Evolutionary conservation across 2,797 vertebrate genomes (phyloP).

Genomic region (Sebastes oblongus): DNA sequence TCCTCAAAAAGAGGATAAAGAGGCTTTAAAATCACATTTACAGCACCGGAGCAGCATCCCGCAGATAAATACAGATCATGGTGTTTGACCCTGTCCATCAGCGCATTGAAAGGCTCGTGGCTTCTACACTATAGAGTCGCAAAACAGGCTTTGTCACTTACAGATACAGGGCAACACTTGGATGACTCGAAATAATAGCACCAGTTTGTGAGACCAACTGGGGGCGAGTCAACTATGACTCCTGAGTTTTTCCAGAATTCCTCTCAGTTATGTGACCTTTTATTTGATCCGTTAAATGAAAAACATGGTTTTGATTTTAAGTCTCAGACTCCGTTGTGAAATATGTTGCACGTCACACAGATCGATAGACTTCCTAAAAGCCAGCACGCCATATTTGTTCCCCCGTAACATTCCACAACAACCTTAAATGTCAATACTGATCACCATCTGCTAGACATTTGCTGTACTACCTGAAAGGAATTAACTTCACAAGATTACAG

Average conservation of each 20-base stretch:
- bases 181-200: slow-evolving; percentile 66
- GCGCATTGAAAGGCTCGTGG: slow-evolving; percentile 54
- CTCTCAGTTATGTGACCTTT: slow-evolving; percentile 45
- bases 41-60: slow-evolving; percentile 75
- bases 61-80: slow-evolving; percentile 82
- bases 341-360: slow-evolving; percentile 17
- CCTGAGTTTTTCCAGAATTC: slow-evolving; percentile 23
- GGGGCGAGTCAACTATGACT: slow-evolving; percentile 58
- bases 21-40: slow-evolving; percentile 83
- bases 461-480: slow-evolving; percentile 49
- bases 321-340: slow-evolving; percentile 9
- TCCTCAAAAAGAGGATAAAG: slow-evolving; percentile 82
- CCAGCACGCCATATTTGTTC: slow-evolving; percentile 42
- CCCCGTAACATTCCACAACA: slow-evolving; percentile 52
- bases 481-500: slow-evolving; percentile 42
- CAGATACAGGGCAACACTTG: slow-evolving; percentile 57
- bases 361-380: slow-evolving; percentile 54
- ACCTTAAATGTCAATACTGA: slow-evolving; percentile 72
- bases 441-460: slow-evolving; percentile 68
- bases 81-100: slow-evolving; percentile 82
- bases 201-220: slow-evolving; percentile 34
- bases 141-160: slow-evolving; percentile 63
- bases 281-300: slow-evolving; percentile 31
- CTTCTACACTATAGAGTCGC: slow-evolving; percentile 47
- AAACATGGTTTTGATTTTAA: slow-evolving; percentile 20